Evolutionary conservation across 92 coral and sea anemone genomes (phyloP).

Genomic region (Parazoanthus atlanticus): DNA sequence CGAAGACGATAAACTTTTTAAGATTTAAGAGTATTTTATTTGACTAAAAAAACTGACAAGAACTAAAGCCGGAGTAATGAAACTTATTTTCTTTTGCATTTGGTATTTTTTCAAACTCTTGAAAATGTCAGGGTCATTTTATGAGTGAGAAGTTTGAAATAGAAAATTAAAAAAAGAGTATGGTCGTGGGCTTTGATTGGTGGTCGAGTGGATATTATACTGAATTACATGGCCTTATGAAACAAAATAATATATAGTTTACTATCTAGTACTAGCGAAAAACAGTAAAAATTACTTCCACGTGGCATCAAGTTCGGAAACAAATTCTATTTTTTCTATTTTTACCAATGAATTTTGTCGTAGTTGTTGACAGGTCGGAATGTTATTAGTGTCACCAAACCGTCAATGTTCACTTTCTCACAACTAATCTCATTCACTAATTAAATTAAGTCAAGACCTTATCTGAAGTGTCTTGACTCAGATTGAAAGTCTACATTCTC

Average conservation of each 20-base stretch:
- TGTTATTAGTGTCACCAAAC: constrained; percentile 49
- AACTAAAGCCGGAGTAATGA: too few species aligned
- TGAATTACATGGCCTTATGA: not conserved
- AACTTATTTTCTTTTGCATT: too few species aligned
- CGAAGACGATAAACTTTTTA: too few species aligned
- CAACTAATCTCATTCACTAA: constrained; percentile 41
- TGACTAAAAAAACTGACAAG: too few species aligned
- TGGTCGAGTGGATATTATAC: too few species aligned
- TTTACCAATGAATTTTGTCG: constrained; percentile 17
- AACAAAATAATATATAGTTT: not conserved
- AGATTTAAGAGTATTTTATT: too few species aligned
- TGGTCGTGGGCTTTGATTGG: too few species aligned
- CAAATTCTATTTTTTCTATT: constrained; percentile 21
- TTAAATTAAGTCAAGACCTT: constrained; percentile 48
- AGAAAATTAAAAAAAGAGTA: too few species aligned
- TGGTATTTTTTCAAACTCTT: too few species aligned
- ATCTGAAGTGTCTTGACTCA: constrained; percentile 31
- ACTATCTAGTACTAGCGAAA: not conserved
- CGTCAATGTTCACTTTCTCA: constrained; percentile 6
- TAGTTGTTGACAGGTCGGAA: constrained; percentile 42
- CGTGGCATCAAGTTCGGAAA: not conserved
- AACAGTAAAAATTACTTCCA: not conserved
- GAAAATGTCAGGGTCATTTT: too few species aligned
- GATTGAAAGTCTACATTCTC: constrained; percentile 12
- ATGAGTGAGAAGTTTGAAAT: too few species aligned